Percentiles rank a stretch among this genome's conserved stretches.
phyloP scores from a whole-genome alignment of 2,888 invertebrate species.

The Sabatieria punctata region DNA sequence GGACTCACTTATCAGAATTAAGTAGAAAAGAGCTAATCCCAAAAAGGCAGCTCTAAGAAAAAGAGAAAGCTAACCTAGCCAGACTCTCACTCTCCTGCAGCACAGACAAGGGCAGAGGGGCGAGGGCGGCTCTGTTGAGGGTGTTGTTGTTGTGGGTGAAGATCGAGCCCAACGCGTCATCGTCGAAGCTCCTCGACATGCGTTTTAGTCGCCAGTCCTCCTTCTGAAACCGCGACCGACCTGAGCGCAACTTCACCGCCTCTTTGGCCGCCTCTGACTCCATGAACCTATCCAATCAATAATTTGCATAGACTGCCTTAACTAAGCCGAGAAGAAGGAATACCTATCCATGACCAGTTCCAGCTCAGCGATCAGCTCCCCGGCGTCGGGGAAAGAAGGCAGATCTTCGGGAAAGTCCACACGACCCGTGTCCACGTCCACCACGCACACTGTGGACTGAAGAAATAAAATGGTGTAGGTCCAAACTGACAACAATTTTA shows the following conservation, averaged over 20 bases:
- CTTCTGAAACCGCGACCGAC: neutral
- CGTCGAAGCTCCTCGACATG: slow-evolving; percentile 43
- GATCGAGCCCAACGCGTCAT: slow-evolving; percentile 19
- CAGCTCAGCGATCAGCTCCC: slow-evolving; percentile 69
- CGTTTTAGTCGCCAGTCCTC: slow-evolving; percentile 16
- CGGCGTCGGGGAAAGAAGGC: slow-evolving; percentile 73
- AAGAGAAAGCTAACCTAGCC: slow-evolving; percentile 40
- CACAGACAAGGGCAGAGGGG: slow-evolving; percentile 26
- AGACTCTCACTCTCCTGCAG: slow-evolving; percentile 53
- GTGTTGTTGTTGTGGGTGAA: slow-evolving; percentile 5
- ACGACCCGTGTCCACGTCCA: slow-evolving; percentile 80
- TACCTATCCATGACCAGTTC: slow-evolving; percentile 39
- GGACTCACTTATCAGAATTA: too few species aligned
- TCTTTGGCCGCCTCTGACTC: too few species aligned
- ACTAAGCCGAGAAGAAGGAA: too few species aligned
- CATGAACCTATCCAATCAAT: too few species aligned
- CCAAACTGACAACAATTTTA: too few species aligned
- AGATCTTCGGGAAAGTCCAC: slow-evolving; percentile 89
- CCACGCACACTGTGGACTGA: slow-evolving; percentile 77
- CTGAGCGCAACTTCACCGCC: neutral
- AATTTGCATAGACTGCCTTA: too few species aligned
- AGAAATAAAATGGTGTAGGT: slow-evolving; percentile 12
- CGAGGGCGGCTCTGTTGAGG: slow-evolving; percentile 13
- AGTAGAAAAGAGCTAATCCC: too few species aligned
- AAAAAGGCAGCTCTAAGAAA: too few species aligned